phyloP scores from a whole-genome alignment of 2,888 invertebrate genomes.

The Embidobia sp. region DNA sequence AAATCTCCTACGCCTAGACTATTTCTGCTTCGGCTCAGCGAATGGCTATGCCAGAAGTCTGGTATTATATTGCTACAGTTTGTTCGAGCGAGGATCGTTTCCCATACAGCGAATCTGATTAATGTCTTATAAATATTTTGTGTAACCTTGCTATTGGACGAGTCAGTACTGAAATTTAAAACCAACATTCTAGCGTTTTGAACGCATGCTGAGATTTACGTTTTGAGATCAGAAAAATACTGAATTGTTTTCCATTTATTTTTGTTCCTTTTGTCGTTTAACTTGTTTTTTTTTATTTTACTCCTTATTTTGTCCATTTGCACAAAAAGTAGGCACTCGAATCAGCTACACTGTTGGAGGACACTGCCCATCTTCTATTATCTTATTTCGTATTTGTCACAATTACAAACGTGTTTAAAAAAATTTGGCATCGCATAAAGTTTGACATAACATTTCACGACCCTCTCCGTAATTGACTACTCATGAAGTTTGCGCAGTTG shows the following conservation, averaged over 20 bases:
- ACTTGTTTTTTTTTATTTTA: slow-evolving; percentile 25
- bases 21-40: slow-evolving; percentile 2
- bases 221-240: slow-evolving; percentile 68
- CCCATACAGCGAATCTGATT: slow-evolving; percentile 52
- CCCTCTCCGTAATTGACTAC: slow-evolving; percentile 54
- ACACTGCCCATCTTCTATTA: slow-evolving; percentile 57
- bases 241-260: slow-evolving; percentile 36
- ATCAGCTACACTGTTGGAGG: slow-evolving; percentile 70
- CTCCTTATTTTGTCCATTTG: slow-evolving; percentile 57
- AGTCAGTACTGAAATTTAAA: slow-evolving; percentile 36
- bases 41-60: background rate
- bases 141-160: slow-evolving; percentile 51
- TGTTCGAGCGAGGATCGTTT: slow-evolving; percentile 56
- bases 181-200: slow-evolving; percentile 29
- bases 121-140: slow-evolving; percentile 33
- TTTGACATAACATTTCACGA: slow-evolving; percentile 37
- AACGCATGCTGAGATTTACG: slow-evolving; percentile 26
- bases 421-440: slow-evolving; percentile 63
- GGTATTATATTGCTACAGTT: slow-evolving; percentile 41
- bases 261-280: slow-evolving; percentile 1
- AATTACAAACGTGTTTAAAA: slow-evolving; percentile 56
- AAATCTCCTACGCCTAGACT: slow-evolving; percentile 10
- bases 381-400: slow-evolving; percentile 63
- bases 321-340: slow-evolving; percentile 70
- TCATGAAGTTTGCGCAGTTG: slow-evolving; percentile 34